phyloP scores from a whole-genome alignment of 2,797 vertebrate genomes.

The Austrolebias charrua region DNA sequence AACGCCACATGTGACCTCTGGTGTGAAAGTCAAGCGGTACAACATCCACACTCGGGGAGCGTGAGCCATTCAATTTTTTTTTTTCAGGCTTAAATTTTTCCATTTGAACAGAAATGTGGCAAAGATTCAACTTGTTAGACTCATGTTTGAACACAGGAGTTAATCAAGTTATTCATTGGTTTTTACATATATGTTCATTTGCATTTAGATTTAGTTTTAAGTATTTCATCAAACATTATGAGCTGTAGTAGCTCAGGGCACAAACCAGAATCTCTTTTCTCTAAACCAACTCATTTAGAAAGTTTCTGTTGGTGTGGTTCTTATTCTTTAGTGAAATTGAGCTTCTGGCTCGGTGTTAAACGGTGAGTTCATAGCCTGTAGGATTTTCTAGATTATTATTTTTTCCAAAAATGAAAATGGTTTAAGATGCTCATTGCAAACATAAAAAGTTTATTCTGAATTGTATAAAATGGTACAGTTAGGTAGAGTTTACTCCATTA shows the following conservation, averaged over 20 bases:
- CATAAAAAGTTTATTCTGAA: no score
- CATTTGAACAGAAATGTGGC: slow-evolving; percentile 37
- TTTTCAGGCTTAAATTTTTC: slow-evolving; percentile 40
- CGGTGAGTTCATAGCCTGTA: no score
- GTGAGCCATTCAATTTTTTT: slow-evolving; percentile 34
- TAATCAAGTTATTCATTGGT: not conserved
- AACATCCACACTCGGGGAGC: slow-evolving; percentile 46
- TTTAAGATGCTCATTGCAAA: no score
- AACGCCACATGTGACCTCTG: slow-evolving; percentile 67
- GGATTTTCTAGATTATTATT: no score
- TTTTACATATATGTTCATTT: not conserved
- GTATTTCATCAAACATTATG: not conserved
- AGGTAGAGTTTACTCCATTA: no score
- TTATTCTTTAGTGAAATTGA: not conserved
- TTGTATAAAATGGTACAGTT: no score
- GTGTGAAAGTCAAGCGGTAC: slow-evolving; percentile 59
- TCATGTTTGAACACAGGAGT: not conserved
- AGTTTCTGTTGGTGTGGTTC: not conserved
- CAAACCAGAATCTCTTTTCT: not conserved
- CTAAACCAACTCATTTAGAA: not conserved
- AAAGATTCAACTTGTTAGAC: slow-evolving; percentile 10
- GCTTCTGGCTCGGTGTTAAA: not conserved
- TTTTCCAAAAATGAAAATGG: no score
- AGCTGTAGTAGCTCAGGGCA: not conserved
- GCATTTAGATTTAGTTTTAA: not conserved